Base-by-base conservation (phyloP, 2,113 vertebrate genomes). In the Macquaria ambigua region DNA sequence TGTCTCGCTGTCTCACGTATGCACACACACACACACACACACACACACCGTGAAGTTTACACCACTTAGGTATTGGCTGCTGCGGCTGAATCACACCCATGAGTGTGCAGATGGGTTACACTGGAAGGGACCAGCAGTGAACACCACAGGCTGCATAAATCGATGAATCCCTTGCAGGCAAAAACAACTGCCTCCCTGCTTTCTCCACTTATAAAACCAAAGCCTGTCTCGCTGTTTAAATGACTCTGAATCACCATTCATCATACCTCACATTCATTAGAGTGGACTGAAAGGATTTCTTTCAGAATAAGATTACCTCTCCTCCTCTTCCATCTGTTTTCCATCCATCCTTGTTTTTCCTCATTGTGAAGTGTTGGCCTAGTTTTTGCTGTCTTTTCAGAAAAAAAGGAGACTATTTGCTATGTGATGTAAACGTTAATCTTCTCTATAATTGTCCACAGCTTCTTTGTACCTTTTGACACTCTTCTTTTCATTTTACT, bases 261-360 rank as follows among this genome's bases (percentile, higher is more conserved):
- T 94, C 87, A 86, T 37, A 67, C 18, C 67, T 66, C 61, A 46
- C n/a, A 59, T 43, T 59, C 77, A 82, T 87, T 90, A 90, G 41
- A 75, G 43, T 7, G 46, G 79, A 74, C 66, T 58, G 52, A 78
- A 34, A 88, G 63, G 63, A 84, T 89, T 87, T 70, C 25, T 72
- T 28, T 84, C 28, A 84, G 58, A 90, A 87, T 77, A 59, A 86
- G 85, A 89, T 89, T 81, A 86, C 41, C 3, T 59, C 39, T 64
- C 74, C 66, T 79, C 74, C 66, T 79, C 74, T 15, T 77, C 41
- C 34, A 11, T 85, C 48, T 81, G 73, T 64, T 79, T 62, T 83
- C 59, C 58, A 82, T 88, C 77, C 74, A 80, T 90, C 62, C 56
- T 81, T 74, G 23, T 71, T 90, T 68, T 64, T 23, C 41, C 34